Base-by-base conservation (phyloP, 2,113 vertebrate species). In the Arizona elegans region DNA sequence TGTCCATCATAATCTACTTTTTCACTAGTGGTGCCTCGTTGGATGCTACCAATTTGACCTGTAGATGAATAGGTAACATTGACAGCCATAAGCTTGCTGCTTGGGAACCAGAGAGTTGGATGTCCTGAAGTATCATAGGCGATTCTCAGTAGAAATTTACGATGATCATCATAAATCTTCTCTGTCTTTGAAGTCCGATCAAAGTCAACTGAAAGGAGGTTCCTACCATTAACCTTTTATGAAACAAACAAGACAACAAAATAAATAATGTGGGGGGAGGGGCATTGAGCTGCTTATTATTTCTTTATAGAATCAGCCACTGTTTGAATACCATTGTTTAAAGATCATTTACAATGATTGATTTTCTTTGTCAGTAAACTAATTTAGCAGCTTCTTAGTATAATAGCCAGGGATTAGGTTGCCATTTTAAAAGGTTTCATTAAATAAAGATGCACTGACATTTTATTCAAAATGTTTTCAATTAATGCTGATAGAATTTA, bases 161-260 rank as follows among this genome's bases (percentile, higher is more conserved):
- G 98, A 97, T 99, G 99, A 98, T 99, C 99, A 26, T 99, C 99
- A 21, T 99, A 99, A 98, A 99, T 99, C 97, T 99, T 99, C 96
- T 99, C 99, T 7, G 99, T 99, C 98, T 99, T 98, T 92, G 98
- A 98, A 58, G 98, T 99, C 96, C 99, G 99, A 97, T 99, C 99
- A 90, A 99, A 99, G 97, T 99, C 99, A 86, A 99, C 98, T 0
- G 99, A 99, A 92, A 99, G 99, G 96, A 99, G 99, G 97, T 99
- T 99, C 90, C 99, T 98, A 93, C 99, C 99, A 29, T 99, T 99
- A 96, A 99, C 99, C 99, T 99, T 98, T 96, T 95, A 92, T 88
- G 95, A 97, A 96, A 95, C 94, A 97, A 97, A 97, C 95, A 95
- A 93, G 95, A 96, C 7, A 93, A 95, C 93, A 93, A 93, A 95